These are phyloP conservation scores for Corythoichthys haematopterus DNA, from an alignment of 2,113 vertebrate genomes.

Conservation along the genomic window DNA sequence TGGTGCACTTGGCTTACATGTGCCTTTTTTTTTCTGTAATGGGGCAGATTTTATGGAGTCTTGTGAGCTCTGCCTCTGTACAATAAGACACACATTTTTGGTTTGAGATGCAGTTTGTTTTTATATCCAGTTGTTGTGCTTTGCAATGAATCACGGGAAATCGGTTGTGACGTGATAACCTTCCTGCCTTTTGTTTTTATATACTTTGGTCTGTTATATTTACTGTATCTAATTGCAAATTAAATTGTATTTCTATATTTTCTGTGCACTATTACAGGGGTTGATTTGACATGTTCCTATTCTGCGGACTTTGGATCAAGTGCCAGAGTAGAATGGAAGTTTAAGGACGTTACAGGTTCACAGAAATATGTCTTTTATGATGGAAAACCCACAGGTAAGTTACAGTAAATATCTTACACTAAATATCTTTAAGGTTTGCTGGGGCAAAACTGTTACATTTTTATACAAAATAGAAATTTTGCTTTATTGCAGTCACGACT, in stretches of 20 bases:
- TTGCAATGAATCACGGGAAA: not conserved
- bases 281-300: constrained; percentile 57
- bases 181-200: not conserved
- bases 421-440: not conserved
- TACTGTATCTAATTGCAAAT: not conserved
- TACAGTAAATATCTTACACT: not conserved
- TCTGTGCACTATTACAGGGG: constrained; percentile 41
- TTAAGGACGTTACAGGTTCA: constrained; percentile 48
- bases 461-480: not conserved
- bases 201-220: not conserved
- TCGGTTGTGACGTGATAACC: not conserved
- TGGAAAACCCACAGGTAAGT: constrained; percentile 55
- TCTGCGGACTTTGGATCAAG: constrained; percentile 60
- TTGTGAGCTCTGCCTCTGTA: not conserved
- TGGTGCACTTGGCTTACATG: not conserved
- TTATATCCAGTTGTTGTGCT: not conserved
- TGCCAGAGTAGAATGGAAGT: constrained; percentile 72
- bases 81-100: not conserved
- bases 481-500: not conserved
- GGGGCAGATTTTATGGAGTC: not conserved
- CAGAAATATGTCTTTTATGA: constrained; percentile 56
- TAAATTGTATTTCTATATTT: not conserved
- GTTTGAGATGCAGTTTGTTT: not conserved
- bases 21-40: not conserved
- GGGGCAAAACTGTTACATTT: not conserved